phyloP scores from a whole-genome alignment of 2,797 vertebrate genomes.

The Crenuchus spilurus region DNA sequence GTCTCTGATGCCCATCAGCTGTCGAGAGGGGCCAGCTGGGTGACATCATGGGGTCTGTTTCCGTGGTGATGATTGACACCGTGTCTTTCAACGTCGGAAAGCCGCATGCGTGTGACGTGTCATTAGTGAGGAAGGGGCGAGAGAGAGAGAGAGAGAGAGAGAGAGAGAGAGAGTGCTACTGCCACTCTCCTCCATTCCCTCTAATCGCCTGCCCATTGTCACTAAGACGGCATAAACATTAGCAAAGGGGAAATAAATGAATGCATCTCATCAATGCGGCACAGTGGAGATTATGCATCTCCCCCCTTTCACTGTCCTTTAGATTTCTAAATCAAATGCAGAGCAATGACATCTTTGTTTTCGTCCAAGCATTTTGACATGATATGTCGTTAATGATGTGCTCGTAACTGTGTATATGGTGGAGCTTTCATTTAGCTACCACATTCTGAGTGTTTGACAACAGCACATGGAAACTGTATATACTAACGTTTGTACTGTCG shows the following conservation, averaged over 20 bases:
- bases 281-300: constrained; percentile 40
- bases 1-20: constrained; percentile 65
- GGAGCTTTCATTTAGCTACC: constrained; percentile 11
- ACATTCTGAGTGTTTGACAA: constrained; percentile 20
- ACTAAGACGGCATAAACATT: constrained; percentile 59
- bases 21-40: constrained; percentile 68
- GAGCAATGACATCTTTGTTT: constrained; percentile 31
- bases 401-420: constrained; percentile 1
- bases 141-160: constrained; percentile 14
- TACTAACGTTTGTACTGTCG: constrained; percentile 38
- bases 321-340: constrained; percentile 43
- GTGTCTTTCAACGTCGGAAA: constrained; percentile 70
- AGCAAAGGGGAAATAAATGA: constrained; percentile 58
- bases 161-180: constrained; percentile 43
- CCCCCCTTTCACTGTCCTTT: constrained; percentile 40
- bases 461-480: constrained; percentile 20
- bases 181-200: constrained; percentile 57
- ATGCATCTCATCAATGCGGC: constrained; percentile 54
- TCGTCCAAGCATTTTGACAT: constrained; percentile 2
- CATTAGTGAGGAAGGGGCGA: constrained; percentile 67
- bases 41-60: constrained; percentile 73
- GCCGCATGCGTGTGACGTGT: constrained; percentile 71
- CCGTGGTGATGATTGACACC: constrained; percentile 71
- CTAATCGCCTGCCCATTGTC: constrained; percentile 63
- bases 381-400: constrained; percentile 6